Conservation (phyloP, 37 sponge, comb jelly and placozoan genomes). For the Aphrocallistes beatrix region DNA sequence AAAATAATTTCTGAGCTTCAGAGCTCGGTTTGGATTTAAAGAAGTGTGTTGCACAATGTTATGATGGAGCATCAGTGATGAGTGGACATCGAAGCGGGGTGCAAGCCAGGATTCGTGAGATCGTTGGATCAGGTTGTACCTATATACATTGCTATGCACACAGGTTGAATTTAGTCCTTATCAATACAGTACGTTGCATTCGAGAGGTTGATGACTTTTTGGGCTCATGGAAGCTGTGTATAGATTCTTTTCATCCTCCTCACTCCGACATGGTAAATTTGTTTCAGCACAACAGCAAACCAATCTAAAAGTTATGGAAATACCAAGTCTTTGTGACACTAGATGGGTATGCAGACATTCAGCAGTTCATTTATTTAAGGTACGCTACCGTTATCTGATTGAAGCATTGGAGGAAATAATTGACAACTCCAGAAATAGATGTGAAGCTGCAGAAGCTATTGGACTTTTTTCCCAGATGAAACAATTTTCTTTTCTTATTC, state of each 20-base stretch:
- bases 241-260: slow-evolving; percentile 19
- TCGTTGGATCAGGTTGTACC: slow-evolving; percentile 12
- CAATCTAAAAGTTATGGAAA: slow-evolving; percentile 29
- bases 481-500: slow-evolving; percentile 23
- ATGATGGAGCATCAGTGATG: slow-evolving; percentile 28
- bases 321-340: slow-evolving; percentile 28
- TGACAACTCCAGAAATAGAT: slow-evolving; percentile 22
- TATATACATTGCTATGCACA: slow-evolving; percentile 28
- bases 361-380: slow-evolving; percentile 22
- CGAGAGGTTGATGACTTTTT: slow-evolving; percentile 7
- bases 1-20: slow-evolving; percentile 23
- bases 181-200: slow-evolving; percentile 8
- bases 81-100: slow-evolving; percentile 15
- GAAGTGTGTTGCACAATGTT: slow-evolving; percentile 22
- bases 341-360: slow-evolving; percentile 23
- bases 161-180: slow-evolving; percentile 23
- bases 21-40: slow-evolving; percentile 22
- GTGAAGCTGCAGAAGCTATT: slow-evolving; percentile 24
- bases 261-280: slow-evolving; percentile 20
- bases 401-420: slow-evolving; percentile 20
- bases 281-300: slow-evolving; percentile 4
- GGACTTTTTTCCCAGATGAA: slow-evolving; percentile 24
- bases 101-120: slow-evolving; percentile 23
- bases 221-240: slow-evolving; percentile 6
- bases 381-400: slow-evolving; percentile 18